A percentile compares a stretch with the other conserved stretches of the same genome.
These are phyloP conservation scores for Irena cyanogastra DNA, from an alignment of 2,113 vertebrate genomes.

Conservation along the genomic window DNA sequence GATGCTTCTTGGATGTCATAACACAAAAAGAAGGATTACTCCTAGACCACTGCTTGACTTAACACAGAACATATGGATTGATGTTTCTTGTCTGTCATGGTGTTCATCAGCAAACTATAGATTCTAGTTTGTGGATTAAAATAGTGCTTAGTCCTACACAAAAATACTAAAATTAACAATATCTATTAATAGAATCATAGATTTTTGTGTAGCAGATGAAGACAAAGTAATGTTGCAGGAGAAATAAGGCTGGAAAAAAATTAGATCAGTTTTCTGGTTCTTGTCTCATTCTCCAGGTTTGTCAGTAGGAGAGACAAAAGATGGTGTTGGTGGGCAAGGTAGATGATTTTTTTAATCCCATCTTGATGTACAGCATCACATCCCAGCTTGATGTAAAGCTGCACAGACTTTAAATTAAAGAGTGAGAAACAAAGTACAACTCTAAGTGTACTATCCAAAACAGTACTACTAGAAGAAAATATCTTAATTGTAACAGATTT, in stretches of 20 bases:
- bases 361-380: too few relatives aligned
- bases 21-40: not conserved
- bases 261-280: not conserved
- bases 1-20: not conserved
- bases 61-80: not conserved
- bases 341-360: not conserved
- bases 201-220: not conserved
- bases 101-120: not conserved
- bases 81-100: not conserved
- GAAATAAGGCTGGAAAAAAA: not conserved
- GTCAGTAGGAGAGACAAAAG: not conserved
- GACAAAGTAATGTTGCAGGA: not conserved
- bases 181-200: fast-evolving
- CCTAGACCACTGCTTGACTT: not conserved
- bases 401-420: not conserved
- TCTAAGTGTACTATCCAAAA: not conserved
- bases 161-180: not conserved
- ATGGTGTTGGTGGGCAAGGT: not conserved
- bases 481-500: not conserved
- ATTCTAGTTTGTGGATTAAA: not conserved
- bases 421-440: not conserved
- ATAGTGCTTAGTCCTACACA: not conserved
- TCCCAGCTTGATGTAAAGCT: not conserved
- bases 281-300: not conserved
- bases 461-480: not conserved